Conservation (phyloP, 2,797 vertebrate genomes). For the Manis pentadactyla region DNA sequence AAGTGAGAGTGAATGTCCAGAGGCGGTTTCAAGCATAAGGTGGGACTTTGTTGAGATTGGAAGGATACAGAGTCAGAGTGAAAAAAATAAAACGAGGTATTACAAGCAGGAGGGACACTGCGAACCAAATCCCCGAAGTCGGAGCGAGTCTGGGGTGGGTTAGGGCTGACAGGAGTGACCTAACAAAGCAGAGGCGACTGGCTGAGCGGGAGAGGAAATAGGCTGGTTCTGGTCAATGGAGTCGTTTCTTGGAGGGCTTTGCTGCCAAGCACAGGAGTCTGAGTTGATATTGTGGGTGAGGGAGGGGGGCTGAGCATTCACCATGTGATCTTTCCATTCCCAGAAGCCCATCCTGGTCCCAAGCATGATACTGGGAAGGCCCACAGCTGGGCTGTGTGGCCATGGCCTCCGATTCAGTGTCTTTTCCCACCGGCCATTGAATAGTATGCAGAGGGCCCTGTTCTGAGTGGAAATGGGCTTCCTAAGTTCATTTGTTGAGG, state of each 20-base stretch:
- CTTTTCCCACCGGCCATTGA: neutral
- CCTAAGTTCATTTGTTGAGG: neutral
- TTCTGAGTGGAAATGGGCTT: neutral
- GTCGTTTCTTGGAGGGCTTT: neutral
- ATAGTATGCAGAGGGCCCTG: neutral
- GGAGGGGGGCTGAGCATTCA: rapidly evolving
- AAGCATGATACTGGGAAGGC: neutral
- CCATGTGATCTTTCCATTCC: neutral
- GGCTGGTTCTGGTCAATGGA: neutral
- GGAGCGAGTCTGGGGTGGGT: neutral
- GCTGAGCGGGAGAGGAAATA: neutral
- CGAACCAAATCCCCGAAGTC: neutral
- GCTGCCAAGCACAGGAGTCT: neutral
- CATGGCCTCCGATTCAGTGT: neutral
- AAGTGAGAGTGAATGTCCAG: neutral
- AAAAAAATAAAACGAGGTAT: neutral
- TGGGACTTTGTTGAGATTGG: neutral
- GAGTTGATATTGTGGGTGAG: neutral
- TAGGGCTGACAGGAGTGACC: neutral
- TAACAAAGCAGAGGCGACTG: neutral
- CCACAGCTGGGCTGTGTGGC: neutral
- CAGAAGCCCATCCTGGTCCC: neutral
- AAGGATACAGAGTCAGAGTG: neutral
- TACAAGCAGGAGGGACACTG: neutral
- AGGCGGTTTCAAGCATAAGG: neutral